Percentiles rank a stretch among this genome's conserved stretches.
These are phyloP conservation scores for Gortyna flavago DNA, from an alignment of 2,888 invertebrate genomes.

Conservation along the genomic window DNA sequence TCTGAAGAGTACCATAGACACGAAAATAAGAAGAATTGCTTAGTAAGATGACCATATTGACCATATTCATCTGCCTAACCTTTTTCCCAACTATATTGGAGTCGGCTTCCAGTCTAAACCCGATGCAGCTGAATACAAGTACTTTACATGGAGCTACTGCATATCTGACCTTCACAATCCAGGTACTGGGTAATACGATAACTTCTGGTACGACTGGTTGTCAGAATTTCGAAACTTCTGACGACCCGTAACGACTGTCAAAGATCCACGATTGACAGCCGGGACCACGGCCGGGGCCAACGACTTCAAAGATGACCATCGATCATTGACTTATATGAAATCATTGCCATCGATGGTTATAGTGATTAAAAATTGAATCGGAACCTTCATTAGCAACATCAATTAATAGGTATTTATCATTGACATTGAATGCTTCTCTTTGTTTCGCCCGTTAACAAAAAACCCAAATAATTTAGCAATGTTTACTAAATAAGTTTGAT, in stretches of 20 bases:
- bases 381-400: neutral
- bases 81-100: neutral
- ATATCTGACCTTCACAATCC: neutral
- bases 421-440: neutral
- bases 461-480: neutral
- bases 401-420: neutral
- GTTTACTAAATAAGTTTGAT: slow-evolving; percentile 6
- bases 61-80: neutral
- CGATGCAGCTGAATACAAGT: neutral
- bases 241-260: neutral
- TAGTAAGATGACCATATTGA: neutral
- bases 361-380: neutral
- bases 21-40: neutral
- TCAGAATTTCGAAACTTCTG: neutral
- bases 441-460: neutral
- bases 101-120: neutral
- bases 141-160: neutral
- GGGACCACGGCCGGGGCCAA: no score
- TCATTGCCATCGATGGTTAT: neutral
- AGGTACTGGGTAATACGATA: neutral
- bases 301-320: neutral
- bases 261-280: neutral
- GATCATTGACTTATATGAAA: no score
- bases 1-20: neutral
- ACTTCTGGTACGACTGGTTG: neutral